Base-by-base conservation (phyloP, 2,888 invertebrate species). In the Ormyrus thymus region DNA sequence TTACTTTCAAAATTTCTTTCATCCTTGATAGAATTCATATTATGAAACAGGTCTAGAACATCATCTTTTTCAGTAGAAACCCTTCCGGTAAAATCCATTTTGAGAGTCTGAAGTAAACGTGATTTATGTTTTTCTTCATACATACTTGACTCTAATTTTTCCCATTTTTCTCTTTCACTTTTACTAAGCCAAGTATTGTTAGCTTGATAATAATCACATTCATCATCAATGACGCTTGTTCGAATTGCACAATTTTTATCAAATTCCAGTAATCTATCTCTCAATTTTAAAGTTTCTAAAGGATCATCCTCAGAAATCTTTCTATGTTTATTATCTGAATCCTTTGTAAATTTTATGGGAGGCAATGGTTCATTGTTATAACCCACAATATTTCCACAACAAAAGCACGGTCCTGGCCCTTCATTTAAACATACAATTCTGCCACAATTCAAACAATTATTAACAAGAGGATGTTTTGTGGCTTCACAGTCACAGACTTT, bases 381-480 rank as follows among this genome's bases (percentile, higher is more conserved):
- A 62, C 9, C 9, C 43, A 99, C 98, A 89, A 97, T 91, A 85
- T 93, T 93, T 0, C 95, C 96, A 91, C 99, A 99, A 88, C 95
- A 97, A 62, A 98, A 92, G 87, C 99, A 99, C 0, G 98, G 97
- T 0, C 99, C 99, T 8, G 98, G 95, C 0, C 99, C 98, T 91
- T 99, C 99, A 90, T 98, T 97, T 75, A 93, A 93, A 90, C 99
- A 99, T 6, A 99, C 96, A 81, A 99, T 95, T 76, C 98, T 93
- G 0, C 99, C 99, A 90, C 99, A 99, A 80, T 94, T 93, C 10
- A 96, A 88, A 86, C 99, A 99, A 90, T 99, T 99, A 88, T 97
- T 97, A 77, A 99, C 92, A 65, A 99, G 91, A 74, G 93, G 92
- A 89, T 99, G 99, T 86, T 95, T 95, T 5, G 94, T 92, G 0